A percentile compares a stretch with the other conserved stretches of the same genome.
These are phyloP conservation scores for Cantharis rufa DNA, from an alignment of 2,888 invertebrate genomes.

Conservation along the genomic window DNA sequence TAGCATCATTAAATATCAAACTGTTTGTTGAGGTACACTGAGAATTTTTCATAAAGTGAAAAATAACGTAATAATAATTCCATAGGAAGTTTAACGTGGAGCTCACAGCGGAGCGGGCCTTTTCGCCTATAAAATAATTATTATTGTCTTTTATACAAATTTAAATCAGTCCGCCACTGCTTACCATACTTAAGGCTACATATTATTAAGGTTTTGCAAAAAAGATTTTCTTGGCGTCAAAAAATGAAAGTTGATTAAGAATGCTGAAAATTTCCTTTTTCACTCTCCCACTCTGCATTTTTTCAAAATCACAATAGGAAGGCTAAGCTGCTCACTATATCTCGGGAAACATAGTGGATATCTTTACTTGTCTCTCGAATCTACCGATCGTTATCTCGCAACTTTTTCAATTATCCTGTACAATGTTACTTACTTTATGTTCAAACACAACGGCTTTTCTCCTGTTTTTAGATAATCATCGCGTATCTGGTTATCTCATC, in stretches of 20 bases:
- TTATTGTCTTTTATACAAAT: not conserved
- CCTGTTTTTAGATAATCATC: not conserved
- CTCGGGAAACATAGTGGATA: constrained; percentile 5
- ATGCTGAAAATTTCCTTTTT: not conserved
- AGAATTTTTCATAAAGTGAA: not conserved
- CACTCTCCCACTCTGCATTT: not conserved
- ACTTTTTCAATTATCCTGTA: not conserved
- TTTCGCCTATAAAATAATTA: too few relatives aligned
- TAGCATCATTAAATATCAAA: not conserved
- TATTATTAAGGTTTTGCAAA: not conserved
- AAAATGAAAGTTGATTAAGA: not conserved
- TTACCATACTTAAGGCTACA: too few relatives aligned
- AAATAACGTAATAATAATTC: not conserved
- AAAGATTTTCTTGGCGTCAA: not conserved
- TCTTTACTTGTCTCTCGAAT: constrained; percentile 4
- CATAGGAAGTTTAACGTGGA: too few relatives aligned
- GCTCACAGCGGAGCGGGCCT: too few relatives aligned
- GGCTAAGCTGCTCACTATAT: not conserved
- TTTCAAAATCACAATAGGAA: not conserved
- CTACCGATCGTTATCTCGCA: not conserved
- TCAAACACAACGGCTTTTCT: not conserved
- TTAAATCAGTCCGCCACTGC: not conserved
- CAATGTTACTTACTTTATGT: not conserved
- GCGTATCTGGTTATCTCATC: not conserved
- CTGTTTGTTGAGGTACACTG: not conserved